Evolutionary conservation across 2,888 invertebrate genomes (phyloP).

Genomic region (Hydrotaea cyrtoneurina): DNA sequence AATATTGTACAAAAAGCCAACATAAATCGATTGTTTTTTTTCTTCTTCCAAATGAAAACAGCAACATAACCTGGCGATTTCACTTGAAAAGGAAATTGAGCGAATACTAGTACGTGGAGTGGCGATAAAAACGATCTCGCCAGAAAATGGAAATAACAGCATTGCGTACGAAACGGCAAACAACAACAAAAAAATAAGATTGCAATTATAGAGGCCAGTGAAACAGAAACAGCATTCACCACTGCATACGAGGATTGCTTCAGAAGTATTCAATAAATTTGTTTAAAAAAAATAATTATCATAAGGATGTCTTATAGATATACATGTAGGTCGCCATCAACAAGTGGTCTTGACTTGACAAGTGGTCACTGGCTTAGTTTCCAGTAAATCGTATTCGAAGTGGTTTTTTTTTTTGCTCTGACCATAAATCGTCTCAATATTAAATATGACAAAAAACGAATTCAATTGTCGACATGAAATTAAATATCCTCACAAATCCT

Average conservation of each 20-base stretch:
- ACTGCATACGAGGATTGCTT: constrained; percentile 21
- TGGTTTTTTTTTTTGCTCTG: too few species aligned
- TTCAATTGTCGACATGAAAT: too few species aligned
- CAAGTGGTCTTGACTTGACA: too few species aligned
- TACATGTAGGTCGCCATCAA: too few species aligned
- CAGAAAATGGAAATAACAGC: constrained; percentile 56
- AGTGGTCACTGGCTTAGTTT: too few species aligned
- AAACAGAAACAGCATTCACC: constrained; percentile 39
- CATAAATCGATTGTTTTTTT: constrained; percentile 35
- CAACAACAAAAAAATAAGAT: constrained; percentile 29
- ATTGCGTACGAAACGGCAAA: constrained; percentile 49
- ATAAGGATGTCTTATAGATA: too few species aligned
- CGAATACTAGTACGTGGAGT: constrained; percentile 45
- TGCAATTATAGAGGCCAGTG: constrained; percentile 48
- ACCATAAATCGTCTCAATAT: too few species aligned
- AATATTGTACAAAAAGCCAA: constrained; percentile 38
- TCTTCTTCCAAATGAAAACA: constrained; percentile 15
- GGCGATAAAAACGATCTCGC: constrained; percentile 44
- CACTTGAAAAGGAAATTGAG: constrained; percentile 65
- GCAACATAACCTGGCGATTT: constrained; percentile 50
- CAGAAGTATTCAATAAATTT: not conserved
- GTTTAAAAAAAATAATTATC: too few species aligned
- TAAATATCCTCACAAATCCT: too few species aligned
- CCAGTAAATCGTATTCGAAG: too few species aligned
- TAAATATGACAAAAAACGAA: too few species aligned